Percentiles rank a stretch among this genome's conserved stretches.
Conservation (phyloP, 1,140 invertebrate species). For the Thrips palmi region DNA sequence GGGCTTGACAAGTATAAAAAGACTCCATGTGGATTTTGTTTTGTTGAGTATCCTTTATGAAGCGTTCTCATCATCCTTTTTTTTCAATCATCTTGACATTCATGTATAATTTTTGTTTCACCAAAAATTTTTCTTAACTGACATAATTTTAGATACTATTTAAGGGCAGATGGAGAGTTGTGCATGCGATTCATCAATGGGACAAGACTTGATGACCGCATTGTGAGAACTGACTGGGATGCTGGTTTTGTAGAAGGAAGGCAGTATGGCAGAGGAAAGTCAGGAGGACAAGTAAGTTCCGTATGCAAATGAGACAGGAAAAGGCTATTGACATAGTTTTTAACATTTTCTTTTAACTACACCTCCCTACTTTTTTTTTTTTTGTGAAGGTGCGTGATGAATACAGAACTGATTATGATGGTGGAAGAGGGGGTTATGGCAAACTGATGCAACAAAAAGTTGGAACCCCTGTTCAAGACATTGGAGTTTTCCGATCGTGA, state of each 20-base stretch:
- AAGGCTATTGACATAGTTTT: not conserved
- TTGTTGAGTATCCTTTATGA: conserved; percentile 63
- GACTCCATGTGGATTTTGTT: conserved; percentile 99
- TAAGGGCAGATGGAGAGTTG: conserved; percentile 71
- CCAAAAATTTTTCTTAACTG: conserved; percentile 13
- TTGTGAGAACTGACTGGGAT: conserved; percentile 98
- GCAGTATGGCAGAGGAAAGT: conserved; percentile 96
- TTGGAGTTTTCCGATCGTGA: conserved; percentile 1
- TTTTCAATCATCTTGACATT: not conserved
- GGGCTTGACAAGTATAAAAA: conserved; percentile 96
- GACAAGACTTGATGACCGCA: conserved; percentile 89
- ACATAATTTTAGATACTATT: conserved; percentile 47
- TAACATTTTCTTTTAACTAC: not conserved
- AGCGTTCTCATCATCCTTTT: not conserved
- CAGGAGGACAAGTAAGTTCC: conserved; percentile 87
- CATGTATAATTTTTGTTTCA: not conserved
- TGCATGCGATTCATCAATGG: conserved; percentile 95
- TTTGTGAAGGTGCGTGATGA: conserved; percentile 78
- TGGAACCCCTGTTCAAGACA: conserved; percentile 3
- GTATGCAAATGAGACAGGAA: too few species aligned
- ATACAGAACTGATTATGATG: conserved; percentile 93
- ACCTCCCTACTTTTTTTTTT: conserved; percentile 4
- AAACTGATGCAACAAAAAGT: conserved; percentile 82
- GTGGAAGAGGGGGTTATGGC: conserved; percentile 89
- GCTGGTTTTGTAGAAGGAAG: conserved; percentile 96